Base-by-base conservation (phyloP, 2,888 invertebrate species). In the Ptilodon capucinus region DNA sequence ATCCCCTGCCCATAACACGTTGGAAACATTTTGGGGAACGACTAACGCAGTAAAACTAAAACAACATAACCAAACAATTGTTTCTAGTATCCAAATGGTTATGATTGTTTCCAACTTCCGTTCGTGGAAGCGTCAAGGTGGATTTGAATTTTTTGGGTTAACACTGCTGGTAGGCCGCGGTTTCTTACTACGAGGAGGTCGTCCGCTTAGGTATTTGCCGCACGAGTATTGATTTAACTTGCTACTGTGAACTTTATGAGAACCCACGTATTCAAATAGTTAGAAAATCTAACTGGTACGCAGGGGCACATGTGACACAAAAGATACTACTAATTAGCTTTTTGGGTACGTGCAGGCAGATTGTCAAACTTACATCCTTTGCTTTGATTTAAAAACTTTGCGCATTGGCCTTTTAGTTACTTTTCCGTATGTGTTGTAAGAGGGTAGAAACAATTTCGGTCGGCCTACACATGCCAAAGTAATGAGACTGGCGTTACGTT, bases 171-270 rank as follows among this genome's bases (percentile, higher is more conserved):
- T 66, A 60, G 64, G 68, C 61, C 59, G 51, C 54, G 49, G 68
- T 71, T 75, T 77, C 74, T 77, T 74, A 75, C 72, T 74, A 62
- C 58, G 64, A 57, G 68, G 71, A 73, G 71, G 66, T 66, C 67
- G 77, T 61, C 64, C 69, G 68, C 70, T 74, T 76, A 66, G 64
- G 65, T 69, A n/a, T n/a, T n/a, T 69, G 54, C 77, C 72, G 72
- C 73, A 63, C 69, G 62, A 69, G 74, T 84, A 86, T 86, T 79
- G 84, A 86, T 86, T 81, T 76, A 71, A 71, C 77, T 73, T 64
- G 71, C 71, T 67, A 74, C 75, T 64, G 68, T 77, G 71, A 78
- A 79, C 67, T 78, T 78, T 73, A 58, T 71, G 64, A 61, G 68
- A 71, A 56, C 60, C 60, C 64, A 14, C 38, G 11, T 38, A 38